Percentiles rank a stretch among this genome's conserved stretches.
phyloP scores from a whole-genome alignment of 1,140 invertebrate genomes.

The Drosophila asahinai region DNA sequence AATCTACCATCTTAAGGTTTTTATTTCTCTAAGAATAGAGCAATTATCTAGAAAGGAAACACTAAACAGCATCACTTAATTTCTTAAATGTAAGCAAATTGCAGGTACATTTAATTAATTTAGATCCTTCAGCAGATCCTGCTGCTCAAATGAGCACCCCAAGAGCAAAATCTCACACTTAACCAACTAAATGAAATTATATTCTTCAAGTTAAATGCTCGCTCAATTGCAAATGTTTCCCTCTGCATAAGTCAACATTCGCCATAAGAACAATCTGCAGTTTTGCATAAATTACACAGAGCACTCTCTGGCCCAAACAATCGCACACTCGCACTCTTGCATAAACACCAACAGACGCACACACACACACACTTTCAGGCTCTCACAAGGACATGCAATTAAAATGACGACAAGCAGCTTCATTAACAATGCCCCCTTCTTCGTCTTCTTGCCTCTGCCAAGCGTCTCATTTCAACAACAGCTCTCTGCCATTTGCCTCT shows the following conservation, averaged over 20 bases:
- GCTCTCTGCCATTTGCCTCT: slow-evolving; percentile 6
- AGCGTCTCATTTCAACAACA: slow-evolving; percentile 38
- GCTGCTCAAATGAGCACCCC: slow-evolving; percentile 18
- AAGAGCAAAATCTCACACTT: not conserved
- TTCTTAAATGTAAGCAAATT: not conserved
- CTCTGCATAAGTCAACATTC: slow-evolving; percentile 36
- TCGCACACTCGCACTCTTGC: not conserved
- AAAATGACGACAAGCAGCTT: slow-evolving; percentile 77
- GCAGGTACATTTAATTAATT: slow-evolving; percentile 5
- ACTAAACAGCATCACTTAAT: not conserved
- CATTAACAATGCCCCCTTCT: slow-evolving; percentile 61
- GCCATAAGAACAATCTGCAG: slow-evolving; percentile 43
- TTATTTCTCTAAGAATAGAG: not conserved
- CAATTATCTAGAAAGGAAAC: not conserved
- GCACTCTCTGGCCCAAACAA: slow-evolving; percentile 33
- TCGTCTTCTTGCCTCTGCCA: slow-evolving; percentile 2
- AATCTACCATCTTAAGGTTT: too few relatives aligned
- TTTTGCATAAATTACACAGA: slow-evolving; percentile 61
- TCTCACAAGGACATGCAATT: slow-evolving; percentile 65
- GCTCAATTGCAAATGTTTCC: slow-evolving; percentile 27
- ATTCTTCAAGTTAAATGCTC: slow-evolving; percentile 34
- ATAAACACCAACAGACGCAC: not conserved
- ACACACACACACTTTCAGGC: not conserved
- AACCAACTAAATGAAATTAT: slow-evolving; percentile 38
- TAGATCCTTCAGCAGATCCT: not conserved